phyloP scores from a whole-genome alignment of 53 echinoderm and acorn worm species.

The Stichopus horrens region DNA sequence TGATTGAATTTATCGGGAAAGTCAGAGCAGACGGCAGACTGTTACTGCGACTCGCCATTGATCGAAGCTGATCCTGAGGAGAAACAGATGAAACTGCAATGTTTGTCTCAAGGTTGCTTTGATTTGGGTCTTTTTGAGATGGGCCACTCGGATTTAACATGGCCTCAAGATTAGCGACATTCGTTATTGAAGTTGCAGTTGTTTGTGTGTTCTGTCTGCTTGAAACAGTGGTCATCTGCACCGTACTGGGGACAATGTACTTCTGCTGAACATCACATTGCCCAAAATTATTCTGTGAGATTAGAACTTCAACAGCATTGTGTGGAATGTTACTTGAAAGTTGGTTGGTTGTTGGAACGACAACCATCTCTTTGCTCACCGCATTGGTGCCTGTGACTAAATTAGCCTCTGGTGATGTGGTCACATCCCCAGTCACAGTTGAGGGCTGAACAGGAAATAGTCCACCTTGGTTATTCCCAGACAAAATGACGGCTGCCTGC shows the following conservation, averaged over 20 bases:
- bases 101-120: not conserved
- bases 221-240: not conserved
- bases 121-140: not conserved
- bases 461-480: conserved; percentile 31
- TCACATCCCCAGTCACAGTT: not conserved
- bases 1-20: not conserved
- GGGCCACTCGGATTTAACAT: not conserved
- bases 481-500: not conserved
- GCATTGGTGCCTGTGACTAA: not conserved
- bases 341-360: conserved; percentile 22
- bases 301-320: conserved; percentile 24
- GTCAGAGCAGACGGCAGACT: conserved; percentile 5
- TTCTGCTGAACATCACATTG: conserved; percentile 15
- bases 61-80: not conserved
- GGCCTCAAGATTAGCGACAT: conserved; percentile 7
- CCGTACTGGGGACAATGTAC: not conserved
- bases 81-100: not conserved
- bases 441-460: conserved; percentile 21
- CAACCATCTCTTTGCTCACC: conserved; percentile 32
- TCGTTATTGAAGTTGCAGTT: not conserved
- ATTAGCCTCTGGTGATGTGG: not conserved
- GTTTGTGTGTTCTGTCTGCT: not conserved
- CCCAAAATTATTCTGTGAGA: conserved; percentile 9
- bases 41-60: conserved; percentile 26
- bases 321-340: conserved; percentile 40